A percentile compares a stretch with the other conserved stretches of the same genome.
Evolutionary conservation across 2,113 vertebrate species (phyloP).

Genomic region (Tragelaphus strepsiceros): DNA sequence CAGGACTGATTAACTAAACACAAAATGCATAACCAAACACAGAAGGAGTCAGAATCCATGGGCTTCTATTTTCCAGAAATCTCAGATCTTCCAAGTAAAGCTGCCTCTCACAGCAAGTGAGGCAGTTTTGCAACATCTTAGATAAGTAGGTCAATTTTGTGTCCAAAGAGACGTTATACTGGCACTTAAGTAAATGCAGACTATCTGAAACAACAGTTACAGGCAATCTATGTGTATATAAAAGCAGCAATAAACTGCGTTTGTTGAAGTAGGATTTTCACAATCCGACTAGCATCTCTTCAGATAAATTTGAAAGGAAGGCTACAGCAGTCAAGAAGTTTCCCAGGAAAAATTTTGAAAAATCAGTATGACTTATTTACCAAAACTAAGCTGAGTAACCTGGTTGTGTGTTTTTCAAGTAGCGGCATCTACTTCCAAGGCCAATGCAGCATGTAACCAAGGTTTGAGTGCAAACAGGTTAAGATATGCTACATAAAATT

Average conservation of each 20-base stretch:
- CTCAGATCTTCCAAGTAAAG: neutral
- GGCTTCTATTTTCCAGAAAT: neutral
- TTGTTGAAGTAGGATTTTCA: conserved; percentile 26
- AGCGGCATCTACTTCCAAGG: neutral
- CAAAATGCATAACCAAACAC: neutral
- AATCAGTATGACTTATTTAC: conserved; percentile 7
- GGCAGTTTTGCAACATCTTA: neutral
- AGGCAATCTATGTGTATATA: neutral
- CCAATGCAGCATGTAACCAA: neutral
- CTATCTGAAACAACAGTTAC: neutral
- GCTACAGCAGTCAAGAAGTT: neutral
- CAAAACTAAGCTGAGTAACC: neutral
- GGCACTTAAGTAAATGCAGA: neutral
- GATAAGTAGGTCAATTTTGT: neutral
- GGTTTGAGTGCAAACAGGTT: conserved; percentile 25
- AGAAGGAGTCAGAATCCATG: neutral
- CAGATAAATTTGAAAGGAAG: conserved; percentile 29
- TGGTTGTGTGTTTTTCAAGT: neutral
- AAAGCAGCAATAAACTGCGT: neutral
- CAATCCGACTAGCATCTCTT: neutral
- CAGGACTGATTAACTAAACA: neutral
- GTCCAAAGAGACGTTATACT: neutral
- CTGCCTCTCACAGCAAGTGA: neutral
- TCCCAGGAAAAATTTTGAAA: neutral
- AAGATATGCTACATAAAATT: conserved; percentile 27